phyloP scores from a whole-genome alignment of 35 echinoderm and acorn worm species.

The Ophioderma brevispina region DNA sequence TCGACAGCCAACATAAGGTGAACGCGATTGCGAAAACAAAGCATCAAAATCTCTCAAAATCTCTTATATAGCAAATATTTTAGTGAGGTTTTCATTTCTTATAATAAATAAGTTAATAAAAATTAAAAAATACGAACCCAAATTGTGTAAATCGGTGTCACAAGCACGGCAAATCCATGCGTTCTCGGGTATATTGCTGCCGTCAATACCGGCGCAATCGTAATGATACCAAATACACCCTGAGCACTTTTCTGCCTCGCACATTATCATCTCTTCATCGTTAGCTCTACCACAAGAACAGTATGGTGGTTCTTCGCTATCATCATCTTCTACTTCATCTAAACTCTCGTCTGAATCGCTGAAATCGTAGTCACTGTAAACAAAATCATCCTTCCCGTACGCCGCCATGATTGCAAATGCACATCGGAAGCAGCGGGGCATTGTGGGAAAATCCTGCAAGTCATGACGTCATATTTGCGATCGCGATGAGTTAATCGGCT shows the following conservation, averaged over 20 bases:
- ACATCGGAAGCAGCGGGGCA: neutral
- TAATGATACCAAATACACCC: neutral
- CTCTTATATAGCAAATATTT: too few relatives aligned
- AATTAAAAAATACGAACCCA: too few relatives aligned
- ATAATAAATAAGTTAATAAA: too few relatives aligned
- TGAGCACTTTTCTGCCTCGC: neutral
- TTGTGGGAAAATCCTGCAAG: neutral
- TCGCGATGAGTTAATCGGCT: too few relatives aligned
- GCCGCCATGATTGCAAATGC: neutral
- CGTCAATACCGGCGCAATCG: neutral
- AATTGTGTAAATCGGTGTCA: neutral
- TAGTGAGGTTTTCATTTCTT: too few relatives aligned
- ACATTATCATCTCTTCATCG: neutral
- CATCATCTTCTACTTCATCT: neutral
- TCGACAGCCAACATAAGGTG: too few relatives aligned
- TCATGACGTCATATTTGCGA: too few relatives aligned
- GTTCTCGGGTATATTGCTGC: neutral
- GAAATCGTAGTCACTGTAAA: neutral
- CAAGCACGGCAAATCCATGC: neutral
- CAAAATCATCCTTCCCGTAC: neutral
- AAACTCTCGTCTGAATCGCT: neutral
- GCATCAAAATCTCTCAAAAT: too few relatives aligned
- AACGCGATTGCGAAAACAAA: too few relatives aligned
- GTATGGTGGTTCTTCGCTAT: neutral
- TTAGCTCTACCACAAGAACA: neutral